These are phyloP conservation scores for Gnathonemus longibarbis DNA, from an alignment of 2,113 vertebrate genomes.

Conservation along the genomic window DNA sequence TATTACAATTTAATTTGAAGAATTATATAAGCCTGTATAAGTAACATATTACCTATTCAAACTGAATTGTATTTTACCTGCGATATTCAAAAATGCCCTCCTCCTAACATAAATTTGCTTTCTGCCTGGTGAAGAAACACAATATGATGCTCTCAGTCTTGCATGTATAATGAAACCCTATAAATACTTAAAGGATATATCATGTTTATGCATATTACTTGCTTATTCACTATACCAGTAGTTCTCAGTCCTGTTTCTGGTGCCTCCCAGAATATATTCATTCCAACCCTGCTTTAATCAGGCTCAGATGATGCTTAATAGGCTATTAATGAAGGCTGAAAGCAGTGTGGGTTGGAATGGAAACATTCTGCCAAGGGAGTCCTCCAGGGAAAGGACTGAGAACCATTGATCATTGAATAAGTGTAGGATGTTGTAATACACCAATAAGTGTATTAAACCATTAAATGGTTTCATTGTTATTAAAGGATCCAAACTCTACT, in stretches of 20 bases:
- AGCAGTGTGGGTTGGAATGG: not conserved
- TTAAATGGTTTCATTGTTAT: not conserved
- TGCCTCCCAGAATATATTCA: not conserved
- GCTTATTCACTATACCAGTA: not conserved
- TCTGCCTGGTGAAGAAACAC: constrained; percentile 6
- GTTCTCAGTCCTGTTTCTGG: not conserved
- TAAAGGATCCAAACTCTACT: not conserved
- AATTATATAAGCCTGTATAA: not conserved
- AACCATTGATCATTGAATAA: not conserved
- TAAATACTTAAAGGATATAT: not conserved
- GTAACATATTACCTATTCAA: not conserved
- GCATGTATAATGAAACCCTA: not conserved
- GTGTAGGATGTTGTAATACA: not conserved
- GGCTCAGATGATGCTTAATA: not conserved
- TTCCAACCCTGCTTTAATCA: not conserved
- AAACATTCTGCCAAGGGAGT: not conserved
- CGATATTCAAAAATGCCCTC: not conserved
- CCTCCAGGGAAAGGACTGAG: not conserved
- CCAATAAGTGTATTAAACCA: not conserved
- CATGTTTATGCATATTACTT: not conserved
- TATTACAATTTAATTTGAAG: not conserved
- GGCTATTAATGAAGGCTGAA: not conserved
- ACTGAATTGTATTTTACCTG: not conserved
- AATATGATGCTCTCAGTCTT: not conserved
- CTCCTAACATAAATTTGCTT: not conserved